Percentiles rank a stretch among this genome's conserved stretches.
Evolutionary conservation across 92 coral and sea anemone species (phyloP).

Genomic region (Zoanthus sociatus): DNA sequence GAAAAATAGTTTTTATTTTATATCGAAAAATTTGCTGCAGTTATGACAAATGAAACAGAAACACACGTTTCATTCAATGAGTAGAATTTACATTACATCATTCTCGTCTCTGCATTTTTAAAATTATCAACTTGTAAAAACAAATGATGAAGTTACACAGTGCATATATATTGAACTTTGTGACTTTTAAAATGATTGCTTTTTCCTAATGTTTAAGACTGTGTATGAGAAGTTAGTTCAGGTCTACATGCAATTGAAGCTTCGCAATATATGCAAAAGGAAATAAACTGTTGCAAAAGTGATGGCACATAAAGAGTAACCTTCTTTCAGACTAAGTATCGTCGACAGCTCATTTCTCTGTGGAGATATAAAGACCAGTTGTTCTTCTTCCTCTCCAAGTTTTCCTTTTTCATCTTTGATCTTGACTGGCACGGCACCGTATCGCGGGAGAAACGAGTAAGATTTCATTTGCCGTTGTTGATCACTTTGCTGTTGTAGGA

Average conservation of each 20-base stretch:
- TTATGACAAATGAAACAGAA: too few relatives aligned
- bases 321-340: slow-evolving; percentile 2
- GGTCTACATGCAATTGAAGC: background rate
- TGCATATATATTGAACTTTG: too few relatives aligned
- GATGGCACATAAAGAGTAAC: slow-evolving; percentile 3
- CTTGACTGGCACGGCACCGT: background rate
- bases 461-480: background rate
- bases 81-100: too few relatives aligned
- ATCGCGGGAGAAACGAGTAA: slow-evolving; percentile 26
- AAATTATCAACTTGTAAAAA: too few relatives aligned
- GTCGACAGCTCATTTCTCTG: slow-evolving; percentile 8
- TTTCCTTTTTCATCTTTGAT: slow-evolving; percentile 29
- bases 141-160: too few relatives aligned
- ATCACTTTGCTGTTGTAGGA: background rate
- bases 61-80: too few relatives aligned
- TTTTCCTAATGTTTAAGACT: background rate
- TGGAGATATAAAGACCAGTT: background rate
- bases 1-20: too few relatives aligned
- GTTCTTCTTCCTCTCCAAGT: slow-evolving; percentile 17
- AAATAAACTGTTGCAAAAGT: slow-evolving; percentile 25
- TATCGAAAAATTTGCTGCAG: too few relatives aligned
- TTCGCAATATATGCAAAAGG: slow-evolving; percentile 2
- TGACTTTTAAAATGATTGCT: background rate
- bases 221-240: background rate
- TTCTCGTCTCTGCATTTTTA: too few relatives aligned